Percentiles rank a stretch among this genome's conserved stretches.
Conservation (phyloP, 2,113 vertebrate species). For the Nyctereutes procyonoides region DNA sequence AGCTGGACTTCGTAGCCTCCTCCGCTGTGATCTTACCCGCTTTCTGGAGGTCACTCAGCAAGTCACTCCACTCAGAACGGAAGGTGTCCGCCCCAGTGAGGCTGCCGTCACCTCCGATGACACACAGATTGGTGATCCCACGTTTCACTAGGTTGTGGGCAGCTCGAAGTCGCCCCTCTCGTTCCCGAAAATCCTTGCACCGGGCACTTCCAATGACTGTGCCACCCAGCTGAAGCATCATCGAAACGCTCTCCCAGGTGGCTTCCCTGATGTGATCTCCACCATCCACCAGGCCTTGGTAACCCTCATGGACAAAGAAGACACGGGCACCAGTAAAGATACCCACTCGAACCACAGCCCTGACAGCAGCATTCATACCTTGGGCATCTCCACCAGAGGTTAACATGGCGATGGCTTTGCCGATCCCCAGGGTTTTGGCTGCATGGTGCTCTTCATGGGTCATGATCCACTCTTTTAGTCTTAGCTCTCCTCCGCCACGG, state of each 20-base stretch:
- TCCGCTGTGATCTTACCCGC: constrained; percentile 89
- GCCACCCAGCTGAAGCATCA: constrained; percentile 97
- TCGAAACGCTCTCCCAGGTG: constrained; percentile 96
- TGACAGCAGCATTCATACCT: constrained; percentile 96
- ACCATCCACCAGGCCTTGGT: constrained; percentile 96
- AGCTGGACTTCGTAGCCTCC: constrained; percentile 89
- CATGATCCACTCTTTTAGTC: no score
- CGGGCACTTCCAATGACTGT: constrained; percentile 97
- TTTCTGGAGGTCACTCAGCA: constrained; percentile 91
- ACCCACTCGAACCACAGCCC: constrained; percentile 93
- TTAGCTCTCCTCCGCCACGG: no score
- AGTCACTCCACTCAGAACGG: constrained; percentile 93
- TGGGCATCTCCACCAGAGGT: no score
- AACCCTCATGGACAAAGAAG: constrained; percentile 95
- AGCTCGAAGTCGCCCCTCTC: constrained; percentile 91
- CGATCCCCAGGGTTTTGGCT: no score
- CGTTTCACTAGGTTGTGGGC: constrained; percentile 93
- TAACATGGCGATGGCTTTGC: no score
- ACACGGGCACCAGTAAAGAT: constrained; percentile 94
- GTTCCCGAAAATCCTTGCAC: constrained; percentile 92
- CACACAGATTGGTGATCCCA: constrained; percentile 97
- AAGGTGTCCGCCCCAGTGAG: constrained; percentile 96
- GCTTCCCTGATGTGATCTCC: constrained; percentile 92
- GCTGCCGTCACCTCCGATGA: constrained; percentile 97
- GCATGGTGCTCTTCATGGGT: no score